These are phyloP conservation scores for Asarcornis scutulata DNA, from an alignment of 2,113 vertebrate species.

Conservation along the genomic window DNA sequence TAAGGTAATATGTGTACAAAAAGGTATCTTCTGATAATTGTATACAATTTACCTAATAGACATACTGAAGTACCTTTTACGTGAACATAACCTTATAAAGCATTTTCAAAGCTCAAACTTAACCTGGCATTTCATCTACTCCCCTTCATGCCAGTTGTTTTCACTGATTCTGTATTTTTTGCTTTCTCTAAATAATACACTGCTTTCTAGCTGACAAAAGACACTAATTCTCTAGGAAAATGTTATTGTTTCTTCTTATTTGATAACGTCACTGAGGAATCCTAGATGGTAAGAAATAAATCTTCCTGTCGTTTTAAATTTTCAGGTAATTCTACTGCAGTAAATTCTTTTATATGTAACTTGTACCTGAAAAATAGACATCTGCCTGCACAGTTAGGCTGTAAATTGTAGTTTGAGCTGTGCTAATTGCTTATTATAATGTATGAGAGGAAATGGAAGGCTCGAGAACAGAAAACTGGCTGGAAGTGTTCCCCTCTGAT, in stretches of 20 bases:
- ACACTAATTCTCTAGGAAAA: not conserved
- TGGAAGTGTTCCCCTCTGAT: not conserved
- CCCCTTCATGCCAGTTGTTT: not conserved
- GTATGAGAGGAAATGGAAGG: not conserved
- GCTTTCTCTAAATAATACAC: conserved; percentile 12
- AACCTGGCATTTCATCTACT: not conserved
- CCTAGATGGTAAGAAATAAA: not conserved
- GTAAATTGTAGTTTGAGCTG: not conserved
- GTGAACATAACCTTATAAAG: not conserved
- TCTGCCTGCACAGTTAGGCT: not conserved
- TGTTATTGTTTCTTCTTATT: not conserved
- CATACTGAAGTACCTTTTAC: not conserved
- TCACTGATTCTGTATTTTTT: not conserved
- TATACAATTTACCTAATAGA: not conserved
- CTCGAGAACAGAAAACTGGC: not conserved
- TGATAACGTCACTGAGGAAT: not conserved
- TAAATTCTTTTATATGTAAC: not conserved
- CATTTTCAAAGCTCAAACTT: not conserved
- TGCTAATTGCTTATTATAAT: not conserved
- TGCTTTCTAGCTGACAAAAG: conserved; percentile 22
- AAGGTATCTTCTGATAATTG: not conserved
- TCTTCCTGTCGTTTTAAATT: not conserved
- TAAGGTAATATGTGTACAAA: not conserved
- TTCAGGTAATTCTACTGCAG: not conserved
- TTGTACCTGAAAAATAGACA: not conserved